Base-by-base conservation (phyloP, 2,797 vertebrate genomes). In the Poecilia picta region DNA sequence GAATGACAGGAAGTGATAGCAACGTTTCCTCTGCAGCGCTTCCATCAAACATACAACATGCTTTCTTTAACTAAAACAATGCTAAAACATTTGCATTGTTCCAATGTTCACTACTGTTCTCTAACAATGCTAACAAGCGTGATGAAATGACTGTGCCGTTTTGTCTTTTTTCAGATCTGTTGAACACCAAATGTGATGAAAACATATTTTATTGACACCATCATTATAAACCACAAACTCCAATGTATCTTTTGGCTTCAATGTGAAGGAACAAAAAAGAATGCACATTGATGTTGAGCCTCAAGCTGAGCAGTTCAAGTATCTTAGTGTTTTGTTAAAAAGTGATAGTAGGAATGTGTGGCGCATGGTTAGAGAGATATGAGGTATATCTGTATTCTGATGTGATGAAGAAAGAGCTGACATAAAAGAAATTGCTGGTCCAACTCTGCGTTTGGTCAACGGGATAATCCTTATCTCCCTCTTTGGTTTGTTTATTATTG, bases 31-130 rank as follows among this genome's bases (percentile, higher is more conserved):
- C 49, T 70, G 15, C 71, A 76, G 41, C 36, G 73, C 23, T 80
- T 73, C 78, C 68, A 71, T 11, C 5, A 47, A 81, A 62, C 74
- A 12, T n/a, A 73, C 5, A 7, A 72, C 43, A 1, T 84, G 55
- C 53, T 88, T 83, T 79, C 85, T 82, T 25, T 77, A 47, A 70
- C 16, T 51, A 18, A 78, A 90, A 88, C 77, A 91, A 87, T 82
- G 79, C 66, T 55, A 5, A 53, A 55, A 55, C 23, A 25, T 25
- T 25, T 8, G 2, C 51, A 53, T 53, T 49, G 47, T 20, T 49
- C 47, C 18, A 49, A 18, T 53, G 23, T 53, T 25, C 2, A 53
- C 51, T 53, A 25, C 23, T 53, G 7, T 53, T 53, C 51, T 53
- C 20, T 3, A 53, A 53, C 53, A 59, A 31, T 15, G 33, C 33